phyloP scores from a whole-genome alignment of 2,113 vertebrate genomes.

The Onychorhynchus coronatus region DNA sequence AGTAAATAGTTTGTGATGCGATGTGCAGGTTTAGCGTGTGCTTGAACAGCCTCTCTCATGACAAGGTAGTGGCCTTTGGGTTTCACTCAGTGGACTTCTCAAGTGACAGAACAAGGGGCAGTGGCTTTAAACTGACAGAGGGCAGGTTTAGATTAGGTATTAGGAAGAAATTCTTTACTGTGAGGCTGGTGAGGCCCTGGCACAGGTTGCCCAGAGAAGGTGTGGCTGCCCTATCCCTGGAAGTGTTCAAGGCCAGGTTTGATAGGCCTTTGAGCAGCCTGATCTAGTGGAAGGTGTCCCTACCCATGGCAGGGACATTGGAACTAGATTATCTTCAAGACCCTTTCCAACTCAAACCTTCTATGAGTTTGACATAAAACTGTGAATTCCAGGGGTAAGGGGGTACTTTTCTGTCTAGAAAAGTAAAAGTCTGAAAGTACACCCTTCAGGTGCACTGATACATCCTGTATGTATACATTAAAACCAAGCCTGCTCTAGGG shows the following conservation, averaged over 20 bases:
- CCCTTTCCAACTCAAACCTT: not conserved
- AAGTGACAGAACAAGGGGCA: not conserved
- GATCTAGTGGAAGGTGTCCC: not conserved
- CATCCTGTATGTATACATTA: fast-evolving
- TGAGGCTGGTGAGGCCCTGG: not conserved
- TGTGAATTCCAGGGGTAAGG: not conserved
- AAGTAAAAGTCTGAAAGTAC: not conserved
- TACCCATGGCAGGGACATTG: not conserved
- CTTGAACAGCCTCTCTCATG: not conserved
- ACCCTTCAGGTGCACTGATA: not conserved
- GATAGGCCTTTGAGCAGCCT: not conserved
- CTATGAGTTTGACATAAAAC: not conserved
- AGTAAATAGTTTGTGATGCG: not conserved
- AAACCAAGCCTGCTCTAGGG: not conserved
- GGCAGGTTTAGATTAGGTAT: not conserved
- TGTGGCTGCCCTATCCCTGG: not conserved
- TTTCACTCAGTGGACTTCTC: not conserved
- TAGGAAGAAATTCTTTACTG: not conserved
- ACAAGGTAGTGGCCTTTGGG: not conserved
- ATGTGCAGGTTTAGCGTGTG: fast-evolving
- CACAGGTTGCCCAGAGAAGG: not conserved
- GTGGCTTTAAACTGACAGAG: not conserved
- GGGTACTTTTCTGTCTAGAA: not conserved
- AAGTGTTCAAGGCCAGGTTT: not conserved
- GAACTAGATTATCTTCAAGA: not conserved